Base-by-base conservation (phyloP, 1,140 invertebrate genomes). In the Zophobas morio region DNA sequence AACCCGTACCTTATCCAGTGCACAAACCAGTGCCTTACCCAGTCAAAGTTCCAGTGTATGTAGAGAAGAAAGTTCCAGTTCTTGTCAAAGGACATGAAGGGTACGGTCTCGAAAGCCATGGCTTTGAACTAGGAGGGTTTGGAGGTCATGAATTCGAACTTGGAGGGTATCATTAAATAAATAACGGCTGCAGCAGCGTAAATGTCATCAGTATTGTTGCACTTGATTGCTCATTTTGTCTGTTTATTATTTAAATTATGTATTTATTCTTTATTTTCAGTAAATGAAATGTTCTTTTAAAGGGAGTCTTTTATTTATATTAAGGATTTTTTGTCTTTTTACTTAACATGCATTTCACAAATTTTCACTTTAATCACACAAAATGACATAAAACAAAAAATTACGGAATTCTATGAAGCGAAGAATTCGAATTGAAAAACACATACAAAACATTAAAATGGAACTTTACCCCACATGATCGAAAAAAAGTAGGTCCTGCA, bases 1-100 rank as follows among this genome's bases (percentile, higher is more conserved):
- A 51, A 86, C 86, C 85, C 49, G 80, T 82, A 60, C 78, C 83
- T 84, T 82, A 87, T 83, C 56, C 86, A 83, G 80, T 89, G 71
- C 82, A 80, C 36, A 84, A 84, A 77, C 81, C 82, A 54, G 82
- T 84, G 51, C 81, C 81, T 37, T 88, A 87, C 76, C 83, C 82
- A 81, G 90, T 87, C n/a, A 82, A 83, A 70, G 84, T 83, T 71
- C 82, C 82, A 57, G 82, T 83, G 6, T 5, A 51, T 8, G 75
- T 83, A 1, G 80, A 84, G 63, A 84, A 84, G 66, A 78, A 79
- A 47, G 79, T 84, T 46, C 84, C 84, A 76, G 74, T 84, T 75
- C 73, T 77, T 47, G 76, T 83, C 53, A 80, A 82, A 35, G 75
- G 70, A 66, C 80, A 82, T 42, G 76, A 77, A 66, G 76, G 54